Conservation (phyloP, 1,140 invertebrate genomes). For the Teleogryllus occipitalis region DNA sequence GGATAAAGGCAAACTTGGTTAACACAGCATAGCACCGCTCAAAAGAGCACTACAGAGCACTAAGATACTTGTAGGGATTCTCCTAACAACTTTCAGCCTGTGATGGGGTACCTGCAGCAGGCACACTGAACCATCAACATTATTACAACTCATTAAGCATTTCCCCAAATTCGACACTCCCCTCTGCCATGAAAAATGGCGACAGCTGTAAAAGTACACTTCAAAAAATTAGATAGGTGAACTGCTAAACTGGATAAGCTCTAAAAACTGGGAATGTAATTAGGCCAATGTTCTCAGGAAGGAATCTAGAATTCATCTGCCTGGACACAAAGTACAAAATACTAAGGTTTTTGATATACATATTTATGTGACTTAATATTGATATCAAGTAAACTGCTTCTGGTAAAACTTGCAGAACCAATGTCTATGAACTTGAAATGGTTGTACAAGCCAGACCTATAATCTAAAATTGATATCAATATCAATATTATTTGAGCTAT, state of each 20-base stretch:
- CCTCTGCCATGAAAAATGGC: neutral
- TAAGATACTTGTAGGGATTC: neutral
- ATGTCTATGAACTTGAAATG: neutral
- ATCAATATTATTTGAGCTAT: conserved; percentile 1
- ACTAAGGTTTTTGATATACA: neutral
- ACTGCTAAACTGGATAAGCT: neutral
- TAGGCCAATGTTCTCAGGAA: neutral
- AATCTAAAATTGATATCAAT: neutral
- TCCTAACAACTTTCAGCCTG: neutral
- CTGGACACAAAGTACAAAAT: neutral
- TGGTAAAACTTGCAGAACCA: neutral
- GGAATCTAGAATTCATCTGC: conserved; percentile 4
- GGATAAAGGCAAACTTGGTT: neutral
- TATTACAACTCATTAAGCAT: neutral
- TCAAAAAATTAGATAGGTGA: neutral
- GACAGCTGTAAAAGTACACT: neutral
- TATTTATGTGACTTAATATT: neutral
- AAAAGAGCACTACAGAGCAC: neutral
- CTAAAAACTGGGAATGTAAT: neutral
- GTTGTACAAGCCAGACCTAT: neutral
- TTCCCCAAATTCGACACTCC: neutral
- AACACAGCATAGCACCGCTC: neutral
- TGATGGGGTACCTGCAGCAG: neutral
- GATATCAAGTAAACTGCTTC: neutral
- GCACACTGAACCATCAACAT: neutral